Evolutionary conservation across 2,888 invertebrate species (phyloP).

Genomic region (Hipparchia semele): DNA sequence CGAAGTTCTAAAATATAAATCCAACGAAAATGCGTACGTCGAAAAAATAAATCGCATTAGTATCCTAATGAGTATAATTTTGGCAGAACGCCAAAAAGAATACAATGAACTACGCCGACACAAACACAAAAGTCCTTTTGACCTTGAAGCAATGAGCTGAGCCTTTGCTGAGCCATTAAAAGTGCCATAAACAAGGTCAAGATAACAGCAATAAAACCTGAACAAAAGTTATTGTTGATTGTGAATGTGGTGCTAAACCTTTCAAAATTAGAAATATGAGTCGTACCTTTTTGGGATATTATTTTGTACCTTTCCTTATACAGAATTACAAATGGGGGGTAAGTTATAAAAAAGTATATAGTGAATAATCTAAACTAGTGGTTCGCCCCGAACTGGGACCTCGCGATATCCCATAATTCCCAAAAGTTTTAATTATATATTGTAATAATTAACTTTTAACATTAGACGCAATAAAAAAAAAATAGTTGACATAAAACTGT

Average conservation of each 20-base stretch:
- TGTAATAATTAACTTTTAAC: no score
- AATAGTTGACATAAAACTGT: no score
- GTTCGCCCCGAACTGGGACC: no score
- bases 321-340: no score
- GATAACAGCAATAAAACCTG: conserved; percentile 23
- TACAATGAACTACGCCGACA: neutral
- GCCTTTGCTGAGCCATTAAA: conserved; percentile 11
- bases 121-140: conserved; percentile 2
- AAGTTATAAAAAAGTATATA: no score
- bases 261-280: neutral
- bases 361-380: no score
- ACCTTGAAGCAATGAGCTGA: conserved; percentile 15
- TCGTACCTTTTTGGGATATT: no score
- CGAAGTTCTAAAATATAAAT: neutral
- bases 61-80: neutral
- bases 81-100: conserved; percentile 5
- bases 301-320: no score
- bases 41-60: neutral
- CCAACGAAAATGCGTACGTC: neutral
- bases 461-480: no score
- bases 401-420: no score
- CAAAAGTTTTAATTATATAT: no score
- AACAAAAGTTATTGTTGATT: conserved; percentile 14
- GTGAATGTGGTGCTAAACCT: conserved; percentile 7
- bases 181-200: conserved; percentile 19